phyloP scores from a whole-genome alignment of 2,113 vertebrate species.

The Cololabis saira region DNA sequence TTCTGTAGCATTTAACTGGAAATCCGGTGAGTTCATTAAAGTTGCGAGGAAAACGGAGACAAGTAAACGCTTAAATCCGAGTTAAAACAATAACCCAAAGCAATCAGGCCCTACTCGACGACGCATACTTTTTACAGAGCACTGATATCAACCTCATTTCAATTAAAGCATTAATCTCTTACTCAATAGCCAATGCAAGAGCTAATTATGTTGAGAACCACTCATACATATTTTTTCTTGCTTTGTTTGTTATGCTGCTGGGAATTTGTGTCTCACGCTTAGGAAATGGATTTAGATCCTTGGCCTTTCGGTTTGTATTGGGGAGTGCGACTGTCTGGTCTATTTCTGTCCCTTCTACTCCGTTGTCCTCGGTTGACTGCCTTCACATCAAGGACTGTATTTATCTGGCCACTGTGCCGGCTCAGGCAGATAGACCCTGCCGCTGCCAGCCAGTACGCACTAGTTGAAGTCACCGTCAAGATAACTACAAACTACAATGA shows the following conservation, averaged over 20 bases:
- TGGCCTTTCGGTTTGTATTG: conserved; percentile 56
- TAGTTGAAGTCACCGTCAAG: conserved; percentile 42
- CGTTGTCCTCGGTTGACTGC: conserved; percentile 70
- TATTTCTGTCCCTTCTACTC: conserved; percentile 72
- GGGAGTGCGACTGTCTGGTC: conserved; percentile 63
- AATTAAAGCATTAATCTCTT: conserved; percentile 37
- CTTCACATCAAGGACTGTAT: conserved; percentile 71
- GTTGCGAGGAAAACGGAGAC: background rate
- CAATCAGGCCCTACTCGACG: conserved; percentile 22
- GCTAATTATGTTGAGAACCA: conserved; percentile 51
- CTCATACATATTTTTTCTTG: conserved; percentile 42
- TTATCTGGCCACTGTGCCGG: conserved; percentile 70
- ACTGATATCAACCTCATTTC: no score
- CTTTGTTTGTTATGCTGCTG: conserved; percentile 34
- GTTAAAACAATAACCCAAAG: conserved; percentile 10
- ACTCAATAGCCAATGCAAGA: conserved; percentile 35
- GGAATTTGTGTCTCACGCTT: conserved; percentile 37
- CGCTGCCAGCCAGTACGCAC: conserved; percentile 55
- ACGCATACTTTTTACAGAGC: background rate
- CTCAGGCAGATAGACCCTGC: conserved; percentile 64
- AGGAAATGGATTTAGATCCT: conserved; percentile 54
- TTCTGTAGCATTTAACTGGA: conserved; percentile 6
- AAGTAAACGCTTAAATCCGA: no score
- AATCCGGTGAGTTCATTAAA: background rate
- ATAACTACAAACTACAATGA: conserved; percentile 44